These are phyloP conservation scores for Pseudorasbora parva DNA, from an alignment of 2,113 vertebrate genomes.

Conservation along the genomic window DNA sequence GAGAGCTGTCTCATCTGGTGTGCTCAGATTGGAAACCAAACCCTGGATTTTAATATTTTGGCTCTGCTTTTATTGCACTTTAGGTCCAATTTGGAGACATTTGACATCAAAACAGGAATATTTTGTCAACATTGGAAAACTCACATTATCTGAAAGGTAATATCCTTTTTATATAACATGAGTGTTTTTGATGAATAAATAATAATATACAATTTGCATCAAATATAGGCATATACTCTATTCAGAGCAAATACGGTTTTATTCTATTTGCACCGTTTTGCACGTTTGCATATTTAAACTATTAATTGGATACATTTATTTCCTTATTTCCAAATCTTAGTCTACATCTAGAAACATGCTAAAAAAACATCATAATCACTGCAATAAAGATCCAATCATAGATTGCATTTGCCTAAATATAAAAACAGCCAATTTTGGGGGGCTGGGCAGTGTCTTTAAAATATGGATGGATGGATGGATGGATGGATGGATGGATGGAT, in stretches of 20 bases:
- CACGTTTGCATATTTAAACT: background rate
- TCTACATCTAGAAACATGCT: no score
- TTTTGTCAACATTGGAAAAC: slow-evolving; percentile 19
- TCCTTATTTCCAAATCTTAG: no score
- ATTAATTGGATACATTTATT: background rate
- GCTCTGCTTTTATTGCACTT: background rate
- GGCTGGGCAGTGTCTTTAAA: no score
- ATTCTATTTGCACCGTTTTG: background rate
- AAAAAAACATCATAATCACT: no score
- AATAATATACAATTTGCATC: background rate
- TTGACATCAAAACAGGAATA: slow-evolving; percentile 17
- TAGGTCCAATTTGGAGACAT: background rate
- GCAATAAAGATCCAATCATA: no score
- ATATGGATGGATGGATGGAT: background rate
- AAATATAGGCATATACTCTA: background rate
- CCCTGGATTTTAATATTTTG: slow-evolving; percentile 15
- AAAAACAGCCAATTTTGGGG: accelerated
- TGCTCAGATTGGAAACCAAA: slow-evolving; percentile 56
- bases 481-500: no score
- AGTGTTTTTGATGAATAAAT: background rate
- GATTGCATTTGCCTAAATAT: no score
- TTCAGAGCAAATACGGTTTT: background rate
- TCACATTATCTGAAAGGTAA: slow-evolving; percentile 43
- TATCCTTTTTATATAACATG: background rate
- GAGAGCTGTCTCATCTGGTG: slow-evolving; percentile 58